Base-by-base conservation (phyloP, 2,113 vertebrate genomes). In the Australoheros scitulus region DNA sequence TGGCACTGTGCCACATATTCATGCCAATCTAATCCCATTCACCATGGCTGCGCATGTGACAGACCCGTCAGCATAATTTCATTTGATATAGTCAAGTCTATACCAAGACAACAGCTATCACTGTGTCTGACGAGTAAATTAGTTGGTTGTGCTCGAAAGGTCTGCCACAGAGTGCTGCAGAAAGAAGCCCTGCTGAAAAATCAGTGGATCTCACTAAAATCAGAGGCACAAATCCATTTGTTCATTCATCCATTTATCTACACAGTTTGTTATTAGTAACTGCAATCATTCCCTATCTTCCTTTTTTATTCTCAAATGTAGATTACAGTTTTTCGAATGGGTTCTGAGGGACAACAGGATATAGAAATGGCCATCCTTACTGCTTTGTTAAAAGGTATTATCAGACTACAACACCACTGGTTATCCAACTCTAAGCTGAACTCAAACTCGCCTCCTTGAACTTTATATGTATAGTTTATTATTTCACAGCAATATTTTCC, bases 311-410 rank as follows among this genome's bases (percentile, higher is more conserved):
- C 10, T 90, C 2, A 83, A 11, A 77, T 86, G 76, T 58, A 99
- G 98, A 97, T 99, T 84, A 99, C 98, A 0, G 98, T 99, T 74
- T 99, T 99, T 90, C 96, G 98, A 82, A 97, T 99, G 97, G 98
- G 98, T 2, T 97, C 97, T 0, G 98, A 99, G 78, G 97, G 97
- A 24, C 98, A 99, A 55, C 97, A 98, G 26, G 98, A 99, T 80
- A 97, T 99, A 26, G 98, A 99, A 93, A 99, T 99, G 98, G 97
- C 98, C 22, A 99, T 99, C 90, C 92, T 99, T 22, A 99, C 98
- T 0, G 98, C 98, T n/a, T 92, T 99, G 76, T 93, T 99, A 68
- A 99, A 99, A 97, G 98, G 98, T 99, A 95, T 55, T 96, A 90
- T 79, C 47, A 57, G 58, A 34, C 20, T 32, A 5, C 1, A 80